These are phyloP conservation scores for Allophyes oxyacanthae DNA, from an alignment of 2,888 invertebrate species.

Conservation along the genomic window DNA sequence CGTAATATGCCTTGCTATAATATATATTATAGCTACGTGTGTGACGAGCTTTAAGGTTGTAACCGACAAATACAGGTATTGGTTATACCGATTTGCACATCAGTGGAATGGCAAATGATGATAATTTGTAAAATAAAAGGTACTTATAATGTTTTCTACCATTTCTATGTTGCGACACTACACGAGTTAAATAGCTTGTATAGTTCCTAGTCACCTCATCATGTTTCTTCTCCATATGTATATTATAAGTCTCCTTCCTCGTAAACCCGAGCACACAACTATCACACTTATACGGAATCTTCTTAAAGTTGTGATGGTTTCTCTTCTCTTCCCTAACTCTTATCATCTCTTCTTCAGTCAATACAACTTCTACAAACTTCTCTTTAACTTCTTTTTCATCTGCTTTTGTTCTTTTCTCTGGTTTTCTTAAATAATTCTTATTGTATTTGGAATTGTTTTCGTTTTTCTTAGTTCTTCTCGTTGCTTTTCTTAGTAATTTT, in stretches of 20 bases:
- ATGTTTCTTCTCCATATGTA: slow-evolving; percentile 69
- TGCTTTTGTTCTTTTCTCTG: slow-evolving; percentile 1
- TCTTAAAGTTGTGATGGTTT: slow-evolving; percentile 74
- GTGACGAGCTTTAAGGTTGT: too few species aligned
- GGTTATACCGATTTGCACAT: too few species aligned
- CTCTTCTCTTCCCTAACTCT: slow-evolving; percentile 70
- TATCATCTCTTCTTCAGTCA: slow-evolving; percentile 70
- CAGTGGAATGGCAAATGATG: too few species aligned
- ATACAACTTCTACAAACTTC: slow-evolving; percentile 64
- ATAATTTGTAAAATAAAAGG: too few species aligned
- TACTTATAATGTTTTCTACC: too few species aligned
- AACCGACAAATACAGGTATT: too few species aligned
- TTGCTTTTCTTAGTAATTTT: background rate
- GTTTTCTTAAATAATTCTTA: slow-evolving; percentile 2
- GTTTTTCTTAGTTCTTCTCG: background rate
- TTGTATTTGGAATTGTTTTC: too few species aligned
- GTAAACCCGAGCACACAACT: slow-evolving; percentile 74
- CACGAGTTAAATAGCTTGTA: too few species aligned
- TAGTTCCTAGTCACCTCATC: too few species aligned
- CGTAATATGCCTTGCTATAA: too few species aligned
- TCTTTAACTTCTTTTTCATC: slow-evolving; percentile 26
- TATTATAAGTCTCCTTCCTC: slow-evolving; percentile 61
- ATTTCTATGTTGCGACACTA: too few species aligned
- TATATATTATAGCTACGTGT: too few species aligned
- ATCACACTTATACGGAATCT: slow-evolving; percentile 76